A percentile compares a stretch with the other conserved stretches of the same genome.
phyloP scores from a whole-genome alignment of 2,113 vertebrate species.

The Erythrocercus mccallii region DNA sequence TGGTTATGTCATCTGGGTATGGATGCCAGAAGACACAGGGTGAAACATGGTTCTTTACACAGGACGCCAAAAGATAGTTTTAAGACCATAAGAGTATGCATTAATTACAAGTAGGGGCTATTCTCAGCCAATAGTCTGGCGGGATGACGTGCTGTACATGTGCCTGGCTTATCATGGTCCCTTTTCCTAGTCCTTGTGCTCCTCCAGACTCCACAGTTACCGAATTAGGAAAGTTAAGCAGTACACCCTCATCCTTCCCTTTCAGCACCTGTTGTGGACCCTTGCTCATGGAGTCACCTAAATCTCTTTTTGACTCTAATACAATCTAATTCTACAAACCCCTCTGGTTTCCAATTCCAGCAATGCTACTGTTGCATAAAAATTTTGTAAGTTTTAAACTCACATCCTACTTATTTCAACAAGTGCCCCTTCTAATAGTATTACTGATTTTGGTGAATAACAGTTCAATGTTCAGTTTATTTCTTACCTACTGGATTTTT shows the following conservation, averaged over 20 bases:
- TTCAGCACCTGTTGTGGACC: neutral
- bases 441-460: neutral
- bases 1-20: neutral
- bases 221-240: neutral
- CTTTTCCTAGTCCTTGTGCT: neutral
- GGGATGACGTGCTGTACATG: neutral
- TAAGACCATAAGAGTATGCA: neutral
- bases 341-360: neutral
- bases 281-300: neutral
- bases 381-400: neutral
- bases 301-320: neutral
- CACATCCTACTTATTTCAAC: neutral
- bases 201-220: neutral
- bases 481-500: neutral
- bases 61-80: neutral
- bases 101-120: neutral
- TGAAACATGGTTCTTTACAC: neutral
- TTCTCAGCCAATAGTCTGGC: neutral
- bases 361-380: neutral
- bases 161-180: neutral
- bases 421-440: neutral
- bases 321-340: neutral
- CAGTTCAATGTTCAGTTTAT: neutral
- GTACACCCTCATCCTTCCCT: neutral
- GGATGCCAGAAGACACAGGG: neutral